These are phyloP conservation scores for Peromyscus melanophrys DNA, from an alignment of 2,797 vertebrate genomes.

Conservation along the genomic window DNA sequence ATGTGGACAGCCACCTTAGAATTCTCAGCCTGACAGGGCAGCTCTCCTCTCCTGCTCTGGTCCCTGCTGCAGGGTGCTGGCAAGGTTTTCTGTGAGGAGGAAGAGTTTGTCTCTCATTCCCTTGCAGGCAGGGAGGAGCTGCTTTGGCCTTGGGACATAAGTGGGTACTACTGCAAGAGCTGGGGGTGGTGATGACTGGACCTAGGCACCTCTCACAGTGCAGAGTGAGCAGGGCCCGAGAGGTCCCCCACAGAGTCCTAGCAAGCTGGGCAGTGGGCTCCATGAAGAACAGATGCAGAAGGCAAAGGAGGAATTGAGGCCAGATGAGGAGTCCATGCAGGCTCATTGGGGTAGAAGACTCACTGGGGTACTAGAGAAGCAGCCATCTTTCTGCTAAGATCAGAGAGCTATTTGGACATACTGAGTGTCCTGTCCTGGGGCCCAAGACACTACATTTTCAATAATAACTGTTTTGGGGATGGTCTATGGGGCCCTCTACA, in stretches of 20 bases:
- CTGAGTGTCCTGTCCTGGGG: conserved; percentile 20
- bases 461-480: neutral
- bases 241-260: neutral
- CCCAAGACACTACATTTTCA: neutral
- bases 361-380: neutral
- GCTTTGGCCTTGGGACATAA: neutral
- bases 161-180: neutral
- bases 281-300: accelerated
- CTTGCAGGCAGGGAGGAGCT: no score
- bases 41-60: neutral
- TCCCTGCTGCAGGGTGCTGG: neutral
- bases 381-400: neutral
- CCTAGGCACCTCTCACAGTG: neutral
- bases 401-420: conserved; percentile 55
- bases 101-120: neutral
- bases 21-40: neutral
- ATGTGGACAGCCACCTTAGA: neutral
- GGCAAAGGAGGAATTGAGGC: neutral
- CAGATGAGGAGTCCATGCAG: no score
- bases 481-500: neutral
- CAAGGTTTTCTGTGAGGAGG: neutral
- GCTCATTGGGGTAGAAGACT: neutral
- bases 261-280: neutral
- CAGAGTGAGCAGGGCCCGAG: neutral
- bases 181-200: neutral